Evolutionary conservation across 2,113 vertebrate genomes (phyloP), one percentile per base, ranked within the genome.

Genomic region (Prunella fulvescens): DNA sequence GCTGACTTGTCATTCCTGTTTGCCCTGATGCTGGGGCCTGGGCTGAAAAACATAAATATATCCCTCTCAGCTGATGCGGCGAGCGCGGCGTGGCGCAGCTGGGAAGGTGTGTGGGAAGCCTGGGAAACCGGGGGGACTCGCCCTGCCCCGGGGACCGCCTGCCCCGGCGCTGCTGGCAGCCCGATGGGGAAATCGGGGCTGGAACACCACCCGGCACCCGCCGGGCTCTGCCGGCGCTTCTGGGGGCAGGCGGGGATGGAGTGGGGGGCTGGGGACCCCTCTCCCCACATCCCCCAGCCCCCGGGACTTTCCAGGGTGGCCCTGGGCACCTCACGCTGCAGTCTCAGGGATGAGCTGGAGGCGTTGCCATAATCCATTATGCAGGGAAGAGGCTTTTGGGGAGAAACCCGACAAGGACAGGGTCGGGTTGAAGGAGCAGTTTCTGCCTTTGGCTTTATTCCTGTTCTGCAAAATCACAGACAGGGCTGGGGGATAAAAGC

Each of bases 361-460:
- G 26, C 2, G 0, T 15, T 77, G 77, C 40, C 11, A 3, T 48
- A 86, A 66, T 79, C 31, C 3, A 4, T 12, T 2, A 0, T 0
- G 42, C 33, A 48, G 42, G 39, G 29, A 76, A 69, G 45, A 61
- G 79, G 45, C 53, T 86, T 83, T 72, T 42, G 22, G 62, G 58
- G 76, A 77, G 53, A 92, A 80, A 88, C 29, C 17, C 15, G 56
- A 0, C 58, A 42, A 79, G 51, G 31, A 37, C 47, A 31, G 39
- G 42, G 35, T 10, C 12, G 76, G 11, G 22, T 24, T 24, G 53
- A 83, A 74, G 31, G n/a, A 88, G 14, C 35, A 39, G 51, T 13
- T 90, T 15, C 12, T 57, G 47, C 51, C 18, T 79, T 70, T 17
- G 51, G 18, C 28, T 88, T 82, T 53, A 48, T n/a, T 82, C 61